These are phyloP conservation scores for Hipparchia sbordonii DNA, from an alignment of 2,888 invertebrate genomes.

Conservation along the genomic window DNA sequence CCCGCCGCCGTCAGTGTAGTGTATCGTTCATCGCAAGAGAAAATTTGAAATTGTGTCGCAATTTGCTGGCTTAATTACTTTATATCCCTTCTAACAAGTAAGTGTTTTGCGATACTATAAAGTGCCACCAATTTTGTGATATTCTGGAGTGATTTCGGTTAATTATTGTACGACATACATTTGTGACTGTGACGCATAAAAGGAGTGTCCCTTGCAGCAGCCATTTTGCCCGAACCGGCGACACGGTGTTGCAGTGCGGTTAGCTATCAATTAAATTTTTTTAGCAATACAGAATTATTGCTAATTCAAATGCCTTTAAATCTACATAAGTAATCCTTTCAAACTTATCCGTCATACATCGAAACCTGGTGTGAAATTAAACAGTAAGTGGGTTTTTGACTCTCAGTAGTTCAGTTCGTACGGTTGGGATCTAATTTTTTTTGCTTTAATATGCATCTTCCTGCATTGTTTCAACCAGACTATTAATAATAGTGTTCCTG, in stretches of 20 bases:
- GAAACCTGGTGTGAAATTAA: constrained; percentile 25
- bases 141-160: constrained; percentile 56
- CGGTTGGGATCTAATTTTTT: constrained; percentile 23
- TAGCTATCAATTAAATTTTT: constrained; percentile 55
- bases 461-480: constrained; percentile 19
- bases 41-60: constrained; percentile 80
- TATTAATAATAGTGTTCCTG: constrained; percentile 17
- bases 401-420: constrained; percentile 46
- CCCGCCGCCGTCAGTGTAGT: constrained; percentile 82
- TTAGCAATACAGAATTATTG: constrained; percentile 41
- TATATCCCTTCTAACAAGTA: constrained; percentile 82
- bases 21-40: constrained; percentile 82
- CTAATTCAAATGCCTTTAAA: constrained; percentile 31
- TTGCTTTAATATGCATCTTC: constrained; percentile 14
- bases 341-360: constrained; percentile 13
- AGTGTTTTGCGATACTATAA: constrained; percentile 67
- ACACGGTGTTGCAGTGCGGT: constrained; percentile 79
- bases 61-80: constrained; percentile 81
- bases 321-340: constrained; percentile 17
- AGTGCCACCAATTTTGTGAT: constrained; percentile 64
- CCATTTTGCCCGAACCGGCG: constrained; percentile 83
- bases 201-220: constrained; percentile 84
- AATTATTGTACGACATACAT: constrained; percentile 56
- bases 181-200: constrained; percentile 84
- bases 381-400: constrained; percentile 62